Evolutionary conservation across 2,113 vertebrate species (phyloP).

Genomic region (Plecotus auritus): DNA sequence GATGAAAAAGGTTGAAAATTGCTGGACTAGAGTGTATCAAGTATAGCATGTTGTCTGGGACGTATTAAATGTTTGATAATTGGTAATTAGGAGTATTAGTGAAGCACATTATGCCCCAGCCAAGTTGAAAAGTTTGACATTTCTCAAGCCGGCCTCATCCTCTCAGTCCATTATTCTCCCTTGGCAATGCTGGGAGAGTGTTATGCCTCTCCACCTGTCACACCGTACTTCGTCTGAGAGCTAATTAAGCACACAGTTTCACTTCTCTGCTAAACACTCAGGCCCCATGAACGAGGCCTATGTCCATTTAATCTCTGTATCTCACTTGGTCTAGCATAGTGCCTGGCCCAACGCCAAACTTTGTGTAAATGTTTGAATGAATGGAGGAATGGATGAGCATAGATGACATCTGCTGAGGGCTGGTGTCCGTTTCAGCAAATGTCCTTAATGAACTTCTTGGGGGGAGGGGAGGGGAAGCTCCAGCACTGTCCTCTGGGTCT

Average conservation of each 20-base stretch:
- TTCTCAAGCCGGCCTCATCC: not conserved
- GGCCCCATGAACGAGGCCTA: not conserved
- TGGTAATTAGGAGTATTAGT: not conserved
- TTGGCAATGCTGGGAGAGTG: not conserved
- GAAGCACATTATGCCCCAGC: not conserved
- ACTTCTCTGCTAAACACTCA: not conserved
- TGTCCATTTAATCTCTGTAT: not conserved
- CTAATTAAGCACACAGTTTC: not conserved
- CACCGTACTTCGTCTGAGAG: not conserved
- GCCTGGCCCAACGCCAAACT: not conserved
- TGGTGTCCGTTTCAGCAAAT: not conserved
- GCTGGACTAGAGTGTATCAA: not conserved
- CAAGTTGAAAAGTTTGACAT: not conserved
- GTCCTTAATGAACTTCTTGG: not conserved
- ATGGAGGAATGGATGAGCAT: not conserved
- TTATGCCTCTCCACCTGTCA: not conserved
- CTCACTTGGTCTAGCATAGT: not conserved
- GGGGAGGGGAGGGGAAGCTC: not conserved
- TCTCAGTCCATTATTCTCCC: not conserved
- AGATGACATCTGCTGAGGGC: not conserved
- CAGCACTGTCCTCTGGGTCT: not conserved
- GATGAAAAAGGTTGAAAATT: not conserved
- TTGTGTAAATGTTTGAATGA: not conserved
- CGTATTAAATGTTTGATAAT: not conserved
- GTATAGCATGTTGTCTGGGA: not conserved